Evolutionary conservation across 2,113 vertebrate species (phyloP).

Genomic region (Sturnus vulgaris): DNA sequence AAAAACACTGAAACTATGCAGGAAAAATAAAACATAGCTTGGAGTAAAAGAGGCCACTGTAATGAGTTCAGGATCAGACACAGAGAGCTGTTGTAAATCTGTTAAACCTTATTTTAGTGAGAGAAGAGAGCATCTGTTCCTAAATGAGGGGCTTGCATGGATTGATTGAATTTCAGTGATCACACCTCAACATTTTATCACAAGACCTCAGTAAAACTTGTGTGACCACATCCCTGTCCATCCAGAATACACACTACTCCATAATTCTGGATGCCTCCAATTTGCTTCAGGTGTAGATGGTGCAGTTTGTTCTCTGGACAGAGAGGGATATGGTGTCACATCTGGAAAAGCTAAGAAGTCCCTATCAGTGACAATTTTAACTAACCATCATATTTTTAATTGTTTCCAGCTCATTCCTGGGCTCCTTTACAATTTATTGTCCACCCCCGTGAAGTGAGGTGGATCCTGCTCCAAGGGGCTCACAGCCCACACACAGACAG

Average conservation of each 20-base stretch:
- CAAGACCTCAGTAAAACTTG: background rate
- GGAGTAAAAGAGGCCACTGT: background rate
- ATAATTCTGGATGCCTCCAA: background rate
- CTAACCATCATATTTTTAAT: background rate
- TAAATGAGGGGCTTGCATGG: background rate
- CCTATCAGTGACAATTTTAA: background rate
- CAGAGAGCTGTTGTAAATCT: background rate
- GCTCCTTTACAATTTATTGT: background rate
- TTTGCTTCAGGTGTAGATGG: background rate
- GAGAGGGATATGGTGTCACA: background rate
- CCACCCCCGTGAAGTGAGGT: accelerated
- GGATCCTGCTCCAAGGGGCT: background rate
- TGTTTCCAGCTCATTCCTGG: background rate
- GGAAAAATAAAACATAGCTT: background rate
- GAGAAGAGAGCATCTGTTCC: background rate
- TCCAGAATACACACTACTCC: background rate
- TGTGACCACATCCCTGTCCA: too few species aligned
- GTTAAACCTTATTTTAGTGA: background rate
- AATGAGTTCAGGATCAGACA: background rate
- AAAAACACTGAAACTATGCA: background rate
- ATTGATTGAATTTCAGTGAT: background rate
- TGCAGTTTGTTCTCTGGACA: background rate
- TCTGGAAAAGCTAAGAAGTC: background rate
- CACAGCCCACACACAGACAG: background rate
- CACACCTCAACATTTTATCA: background rate